Evolutionary conservation across 2,888 invertebrate species (phyloP).

Genomic region (Pheosia tremula): DNA sequence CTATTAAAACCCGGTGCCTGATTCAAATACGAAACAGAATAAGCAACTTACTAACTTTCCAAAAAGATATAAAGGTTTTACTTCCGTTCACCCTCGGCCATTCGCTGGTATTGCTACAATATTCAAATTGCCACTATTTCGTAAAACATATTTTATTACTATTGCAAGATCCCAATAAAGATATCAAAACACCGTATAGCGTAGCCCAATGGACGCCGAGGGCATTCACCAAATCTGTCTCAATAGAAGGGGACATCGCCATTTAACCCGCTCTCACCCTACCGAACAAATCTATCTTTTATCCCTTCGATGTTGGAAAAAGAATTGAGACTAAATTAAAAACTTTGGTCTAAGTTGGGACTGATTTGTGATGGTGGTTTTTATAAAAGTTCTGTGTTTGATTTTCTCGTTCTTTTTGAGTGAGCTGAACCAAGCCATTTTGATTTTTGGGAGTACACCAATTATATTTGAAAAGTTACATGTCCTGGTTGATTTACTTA

Average conservation of each 20-base stretch:
- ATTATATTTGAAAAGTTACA: neutral
- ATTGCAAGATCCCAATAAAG: constrained; percentile 61
- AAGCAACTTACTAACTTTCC: neutral
- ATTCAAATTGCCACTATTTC: constrained; percentile 46
- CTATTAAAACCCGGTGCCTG: too few species aligned
- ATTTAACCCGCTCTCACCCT: constrained; percentile 63
- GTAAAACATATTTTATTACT: constrained; percentile 49
- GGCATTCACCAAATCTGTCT: constrained; percentile 70
- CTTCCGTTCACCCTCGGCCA: constrained; percentile 15
- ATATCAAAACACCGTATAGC: constrained; percentile 61
- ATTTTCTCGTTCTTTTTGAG: constrained; percentile 13
- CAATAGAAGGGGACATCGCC: constrained; percentile 64
- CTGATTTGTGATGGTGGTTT: constrained; percentile 40
- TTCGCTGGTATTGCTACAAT: constrained; percentile 25
- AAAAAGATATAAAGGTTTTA: neutral
- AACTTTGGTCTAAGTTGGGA: constrained; percentile 35
- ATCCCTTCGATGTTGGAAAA: constrained; percentile 50
- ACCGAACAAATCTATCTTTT: constrained; percentile 56
- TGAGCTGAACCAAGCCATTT: constrained; percentile 9
- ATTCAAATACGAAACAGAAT: too few species aligned
- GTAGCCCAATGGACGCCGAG: constrained; percentile 48
- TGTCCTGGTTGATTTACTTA: too few species aligned
- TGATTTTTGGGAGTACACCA: constrained; percentile 9
- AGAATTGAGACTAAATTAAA: constrained; percentile 37
- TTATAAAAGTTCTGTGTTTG: constrained; percentile 33